Base-by-base conservation (phyloP, 2,888 invertebrate species). In the Capitulum mitella region DNA sequence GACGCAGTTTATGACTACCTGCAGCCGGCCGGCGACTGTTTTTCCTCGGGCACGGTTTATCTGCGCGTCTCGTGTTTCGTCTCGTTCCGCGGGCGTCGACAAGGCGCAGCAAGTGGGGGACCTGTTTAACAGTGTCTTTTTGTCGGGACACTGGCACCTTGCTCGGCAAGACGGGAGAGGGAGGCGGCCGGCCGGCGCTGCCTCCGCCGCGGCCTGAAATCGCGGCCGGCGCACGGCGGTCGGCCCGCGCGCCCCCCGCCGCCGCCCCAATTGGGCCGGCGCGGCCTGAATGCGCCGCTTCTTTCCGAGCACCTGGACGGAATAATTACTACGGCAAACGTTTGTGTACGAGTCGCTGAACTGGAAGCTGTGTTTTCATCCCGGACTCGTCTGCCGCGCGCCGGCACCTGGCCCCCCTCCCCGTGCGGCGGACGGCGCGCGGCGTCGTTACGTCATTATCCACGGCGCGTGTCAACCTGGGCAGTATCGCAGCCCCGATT, bases 301-400 rank as follows among this genome's bases (percentile, higher is more conserved):
- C 70, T 37, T 37, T 37, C 70, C 70, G 70, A 70, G 70, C 70
- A 70, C 70, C 70, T 70, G 70, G 70, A 70, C 37, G 37, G 70
- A 32, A 70, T 70, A 70, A 70, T 70, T 70, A 70, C 70, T 64
- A 19, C 37, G 37, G 70, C 70, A 70, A 70, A 70, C 70, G 70
- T 70, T 70, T 70, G 70, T 70, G 70, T 19, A 70, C 70, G 70
- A 70, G 70, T 70, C 70, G 37, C 70, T 70, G 70, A 37, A 37
- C 70, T 70, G 70, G 70, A 70, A 70, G 70, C 70, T 22, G 70
- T 70, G 70, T 70, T 70, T 70, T 70, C 70, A 70, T 37, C 70
- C 29, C 37, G 32, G 61, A 10, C 70, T 70, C 70, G 37, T 70
- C 70, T 70, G 70, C 70, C 70, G 37, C 22, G 54, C n/a, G 37